Evolutionary conservation across 2,888 invertebrate genomes (phyloP), one percentile per base, ranked within the genome.

Genomic region (Tipula confusa): DNA sequence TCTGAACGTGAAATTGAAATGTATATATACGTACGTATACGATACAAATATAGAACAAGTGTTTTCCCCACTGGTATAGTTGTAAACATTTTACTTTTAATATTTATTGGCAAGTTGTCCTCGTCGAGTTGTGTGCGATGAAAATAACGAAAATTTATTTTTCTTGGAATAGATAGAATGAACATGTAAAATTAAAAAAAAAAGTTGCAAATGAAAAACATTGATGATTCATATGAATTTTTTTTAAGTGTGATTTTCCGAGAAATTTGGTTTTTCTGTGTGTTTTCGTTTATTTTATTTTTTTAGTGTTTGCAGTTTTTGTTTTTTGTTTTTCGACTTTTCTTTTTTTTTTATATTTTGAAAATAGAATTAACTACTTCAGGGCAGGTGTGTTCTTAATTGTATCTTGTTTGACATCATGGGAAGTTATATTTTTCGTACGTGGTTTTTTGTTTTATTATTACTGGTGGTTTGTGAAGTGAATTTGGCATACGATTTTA

Each of bases 231-330:
- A 64, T 18, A 24, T 9, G 64, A 64, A 64, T 9, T 1, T 64
- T 64, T 64, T 64, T 48, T n/a, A 64, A 64, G 64, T 64, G 64
- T 64, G 64, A 64, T 64, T 64, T 64, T 64, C 64, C 64, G 64
- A 64, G 64, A 64, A 24, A 64, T 64, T 64, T 64, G 64, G 64
- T 64, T 64, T 64, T 64, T 64, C 24, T 24, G n/a, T n/a, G n/a
- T n/a, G n/a, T n/a, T n/a, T n/a, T n/a, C n/a, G n/a, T n/a, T n/a
- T n/a, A n/a, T n/a, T n/a, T 7, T 64, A 64, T 24, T 64, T 64
- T 48, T 24, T 64, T 64, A n/a, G n/a, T 64, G 13, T 38, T 38
- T 38, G 1, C n/a, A n/a, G n/a, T 18, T 64, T 64, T 24, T 64
- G 2, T 43, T 43, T 43, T 43, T 43, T 43, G 15, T 7, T 43